Base-by-base conservation (phyloP, 2,797 vertebrate species). In the Myotis findleyi region DNA sequence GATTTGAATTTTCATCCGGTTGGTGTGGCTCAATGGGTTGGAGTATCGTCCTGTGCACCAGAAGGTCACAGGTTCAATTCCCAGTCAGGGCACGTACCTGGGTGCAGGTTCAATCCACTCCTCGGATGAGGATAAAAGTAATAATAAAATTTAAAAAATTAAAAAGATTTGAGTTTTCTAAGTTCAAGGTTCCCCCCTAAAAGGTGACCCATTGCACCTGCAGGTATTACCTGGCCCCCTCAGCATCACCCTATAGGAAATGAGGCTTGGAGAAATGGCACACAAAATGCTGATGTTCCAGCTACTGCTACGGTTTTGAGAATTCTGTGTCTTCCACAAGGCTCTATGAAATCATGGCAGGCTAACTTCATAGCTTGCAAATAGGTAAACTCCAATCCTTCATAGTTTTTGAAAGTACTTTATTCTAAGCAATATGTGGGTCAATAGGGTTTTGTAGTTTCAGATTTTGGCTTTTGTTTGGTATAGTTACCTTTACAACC, bases 391-490 rank as follows among this genome's bases (percentile, higher is more conserved):
- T 44, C 66, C 53, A 69, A 17, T 6, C 53, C 23, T 81, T 59
- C 21, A 41, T 3, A 71, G 72, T 38, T 66, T n/a, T 72, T 88
- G 16, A 59, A 7, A 94, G n/a, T 23, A 23, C n/a, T 90, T 89
- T 23, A 36, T 57, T 94, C 38, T 57, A 75, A 64, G 69, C 21
- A 55, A 27, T 33, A 90, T 41, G 11, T 16, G 79, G 72, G 41
- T 38, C 33, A 86, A 17, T 20, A 27, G 14, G 23, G 6, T 77
- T 68, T 82, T 38, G 30, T 44, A 69, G 25, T 44, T 87, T 62
- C 8, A 41, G 36, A 38, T 62, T 79, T 88, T 85, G 77, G n/a
- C 17, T 94, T 94, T 69, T 81, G 41, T 69, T 87, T 91, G 62
- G 3, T 33, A 51, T 36, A 23, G 16, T 76, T 68, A 76, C 53